A percentile compares a stretch with the other conserved stretches of the same genome.
Evolutionary conservation across 2,797 vertebrate genomes (phyloP).

Genomic region (Sebastes trivittatus): DNA sequence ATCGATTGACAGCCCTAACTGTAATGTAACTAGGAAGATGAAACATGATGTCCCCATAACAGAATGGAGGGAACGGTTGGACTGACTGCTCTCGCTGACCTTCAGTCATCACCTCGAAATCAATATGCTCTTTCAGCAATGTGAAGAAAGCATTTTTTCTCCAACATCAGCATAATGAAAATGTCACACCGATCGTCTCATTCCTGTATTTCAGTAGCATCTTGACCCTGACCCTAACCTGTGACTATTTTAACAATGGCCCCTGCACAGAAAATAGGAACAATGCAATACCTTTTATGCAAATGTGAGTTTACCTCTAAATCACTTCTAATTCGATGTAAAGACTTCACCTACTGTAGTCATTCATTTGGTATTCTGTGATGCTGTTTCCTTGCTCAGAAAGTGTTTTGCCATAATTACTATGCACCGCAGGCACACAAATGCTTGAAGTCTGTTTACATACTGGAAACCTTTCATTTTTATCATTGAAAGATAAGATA

Average conservation of each 20-base stretch:
- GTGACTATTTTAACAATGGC: slow-evolving; percentile 23
- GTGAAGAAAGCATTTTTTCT: slow-evolving; percentile 44
- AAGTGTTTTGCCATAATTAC: slow-evolving; percentile 1
- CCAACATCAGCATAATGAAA: slow-evolving; percentile 51
- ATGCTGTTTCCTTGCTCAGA: background rate
- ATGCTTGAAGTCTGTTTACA: slow-evolving; percentile 13
- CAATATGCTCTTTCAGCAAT: slow-evolving; percentile 48
- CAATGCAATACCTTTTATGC: background rate
- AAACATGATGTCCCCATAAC: background rate
- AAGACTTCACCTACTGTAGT: background rate
- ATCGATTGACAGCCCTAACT: too few species aligned
- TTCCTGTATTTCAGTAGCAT: slow-evolving; percentile 1
- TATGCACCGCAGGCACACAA: background rate
- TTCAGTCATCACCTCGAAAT: slow-evolving; percentile 37
- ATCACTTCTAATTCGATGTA: slow-evolving; percentile 16
- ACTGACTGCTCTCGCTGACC: slow-evolving; percentile 27
- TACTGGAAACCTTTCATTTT: slow-evolving; percentile 29
- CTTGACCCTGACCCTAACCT: slow-evolving; percentile 20
- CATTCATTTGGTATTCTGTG: background rate
- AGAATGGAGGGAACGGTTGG: background rate
- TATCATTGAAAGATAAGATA: slow-evolving; percentile 16
- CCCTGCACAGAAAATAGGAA: background rate
- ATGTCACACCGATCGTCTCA: slow-evolving; percentile 17
- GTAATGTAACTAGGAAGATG: background rate
- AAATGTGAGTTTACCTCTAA: background rate